Base-by-base conservation (phyloP, 2,888 invertebrate species). In the Sisyra nigra region DNA sequence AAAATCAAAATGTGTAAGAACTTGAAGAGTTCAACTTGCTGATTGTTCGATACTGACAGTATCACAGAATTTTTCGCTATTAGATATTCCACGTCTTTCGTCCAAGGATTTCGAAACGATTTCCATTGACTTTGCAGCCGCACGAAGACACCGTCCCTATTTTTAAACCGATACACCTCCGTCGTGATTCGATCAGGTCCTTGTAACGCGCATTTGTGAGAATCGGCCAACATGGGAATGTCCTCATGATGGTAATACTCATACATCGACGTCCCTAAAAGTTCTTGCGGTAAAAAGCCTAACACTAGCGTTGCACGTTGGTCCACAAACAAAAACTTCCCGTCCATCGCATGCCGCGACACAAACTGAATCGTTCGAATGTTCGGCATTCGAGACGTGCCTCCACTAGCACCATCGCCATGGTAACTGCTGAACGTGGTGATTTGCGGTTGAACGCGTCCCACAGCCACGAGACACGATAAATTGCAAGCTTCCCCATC, bases 91-190 rank as follows among this genome's bases (percentile, higher is more conserved):
- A 89, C 79, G 56, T 93, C 93, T 63, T 89, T 89, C 1, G 92
- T 93, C 92, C 92, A 93, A 0, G 94, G 94, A 64, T 93, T 93
- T 54, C 76, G 76, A 60, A 94, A 92, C 0, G 85, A 79, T 52
- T 82, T 87, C 79, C 88, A 88, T 55, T 81, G 82, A 47, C 88
- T 89, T 55, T 81, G 80, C 11, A 93, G 61, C 42, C 74, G 71
- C 3, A 80, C 71, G 53, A 75, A 82, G 3, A 72, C 67, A 41
- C 83, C 83, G 53, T 81, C 80, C 61, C 88, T 88, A 35, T 76
- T 75, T 45, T 85, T 72, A 66, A 91, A 87, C 49, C 80, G 69
- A 61, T 87, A 89, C 1, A 80, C 67, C 56, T 76, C 74, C 2
- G 87, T 85, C 41, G 68, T 72, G 15, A 77, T 63, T 38, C 71